phyloP scores from a whole-genome alignment of 2,888 invertebrate species.

The Agonopterix arenella region DNA sequence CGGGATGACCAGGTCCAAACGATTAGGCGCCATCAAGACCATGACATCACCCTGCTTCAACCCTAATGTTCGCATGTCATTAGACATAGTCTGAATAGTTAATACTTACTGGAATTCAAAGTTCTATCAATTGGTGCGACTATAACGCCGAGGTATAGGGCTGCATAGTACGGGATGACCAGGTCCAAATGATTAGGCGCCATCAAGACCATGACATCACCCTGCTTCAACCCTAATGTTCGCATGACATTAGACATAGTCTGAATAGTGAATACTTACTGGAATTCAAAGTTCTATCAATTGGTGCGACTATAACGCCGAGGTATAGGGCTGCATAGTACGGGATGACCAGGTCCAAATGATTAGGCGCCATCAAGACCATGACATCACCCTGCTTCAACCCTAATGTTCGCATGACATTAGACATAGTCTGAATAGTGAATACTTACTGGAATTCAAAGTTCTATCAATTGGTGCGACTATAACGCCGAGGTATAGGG shows the following conservation, averaged over 20 bases:
- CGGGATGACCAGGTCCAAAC: conserved; percentile 59
- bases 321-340: conserved; percentile 63
- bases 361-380: conserved; percentile 62
- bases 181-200: conserved; percentile 63
- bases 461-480: conserved; percentile 36
- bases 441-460: conserved; percentile 37
- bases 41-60: conserved; percentile 57
- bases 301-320: conserved; percentile 45
- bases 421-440: too few species aligned
- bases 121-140: conserved; percentile 45
- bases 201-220: conserved; percentile 65
- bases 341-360: conserved; percentile 59
- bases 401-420: conserved; percentile 31
- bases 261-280: conserved; percentile 32
- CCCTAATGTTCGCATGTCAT: conserved; percentile 28
- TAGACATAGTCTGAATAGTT: too few species aligned
- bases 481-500: conserved; percentile 54
- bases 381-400: conserved; percentile 57
- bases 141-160: conserved; percentile 55
- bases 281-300: conserved; percentile 40
- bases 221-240: conserved; percentile 41
- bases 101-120: conserved; percentile 40
- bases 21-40: conserved; percentile 62
- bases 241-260: conserved; percentile 16
- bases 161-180: conserved; percentile 62